Conservation (phyloP, 1,140 invertebrate species). For the Drosophila dunni region DNA sequence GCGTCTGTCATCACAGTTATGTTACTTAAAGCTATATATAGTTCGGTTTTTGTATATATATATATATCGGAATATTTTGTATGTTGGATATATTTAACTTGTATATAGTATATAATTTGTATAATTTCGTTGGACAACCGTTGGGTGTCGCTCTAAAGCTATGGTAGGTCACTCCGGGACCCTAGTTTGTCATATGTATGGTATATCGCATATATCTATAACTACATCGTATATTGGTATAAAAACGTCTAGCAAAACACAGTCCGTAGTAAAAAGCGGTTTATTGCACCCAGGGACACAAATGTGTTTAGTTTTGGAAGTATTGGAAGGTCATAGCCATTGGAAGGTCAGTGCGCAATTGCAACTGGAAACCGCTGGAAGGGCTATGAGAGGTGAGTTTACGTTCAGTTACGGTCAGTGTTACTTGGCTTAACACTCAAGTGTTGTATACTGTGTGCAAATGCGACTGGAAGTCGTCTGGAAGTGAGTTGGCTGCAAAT, state of each 20-base stretch:
- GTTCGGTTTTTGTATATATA: slow-evolving; percentile 27
- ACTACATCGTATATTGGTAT: slow-evolving; percentile 28
- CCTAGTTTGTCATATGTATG: slow-evolving; percentile 29
- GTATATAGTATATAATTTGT: slow-evolving; percentile 43
- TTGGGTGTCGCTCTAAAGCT: slow-evolving; percentile 37
- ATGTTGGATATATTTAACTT: slow-evolving; percentile 16
- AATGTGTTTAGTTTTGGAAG: neutral
- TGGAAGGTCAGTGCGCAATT: neutral
- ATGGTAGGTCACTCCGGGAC: slow-evolving; percentile 17
- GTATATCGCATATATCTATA: slow-evolving; percentile 23
- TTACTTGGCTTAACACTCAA: neutral
- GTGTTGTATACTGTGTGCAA: too few species aligned
- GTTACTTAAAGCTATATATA: slow-evolving; percentile 23
- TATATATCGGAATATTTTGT: slow-evolving; percentile 6
- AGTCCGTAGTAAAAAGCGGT: slow-evolving; percentile 36
- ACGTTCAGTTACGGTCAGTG: neutral
- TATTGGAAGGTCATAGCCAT: slow-evolving; percentile 8
- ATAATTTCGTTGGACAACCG: slow-evolving; percentile 34
- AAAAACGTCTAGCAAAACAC: slow-evolving; percentile 50
- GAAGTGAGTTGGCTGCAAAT: neutral
- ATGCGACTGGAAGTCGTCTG: slow-evolving; percentile 1
- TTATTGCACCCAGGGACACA: slow-evolving; percentile 12
- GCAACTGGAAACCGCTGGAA: slow-evolving; percentile 8
- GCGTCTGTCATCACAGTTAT: slow-evolving; percentile 12
- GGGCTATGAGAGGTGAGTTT: neutral